Percentiles rank a stretch among this genome's conserved stretches.
Evolutionary conservation across 2,888 invertebrate species (phyloP).

Genomic region (Leptodirus hochenwartii): DNA sequence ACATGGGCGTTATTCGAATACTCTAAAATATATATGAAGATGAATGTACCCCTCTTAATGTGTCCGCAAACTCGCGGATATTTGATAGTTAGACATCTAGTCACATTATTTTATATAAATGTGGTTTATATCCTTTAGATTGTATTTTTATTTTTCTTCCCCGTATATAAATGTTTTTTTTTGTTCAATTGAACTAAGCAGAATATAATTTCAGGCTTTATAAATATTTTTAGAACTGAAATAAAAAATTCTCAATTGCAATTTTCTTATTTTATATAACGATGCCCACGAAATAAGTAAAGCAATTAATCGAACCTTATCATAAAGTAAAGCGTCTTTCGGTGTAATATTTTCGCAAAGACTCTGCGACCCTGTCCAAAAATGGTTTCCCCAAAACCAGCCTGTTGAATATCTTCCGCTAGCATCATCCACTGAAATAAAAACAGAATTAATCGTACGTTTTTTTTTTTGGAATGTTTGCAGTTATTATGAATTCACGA

Average conservation of each 20-base stretch:
- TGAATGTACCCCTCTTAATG: no score
- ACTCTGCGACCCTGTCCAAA: constrained; percentile 60
- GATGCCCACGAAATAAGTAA: not conserved
- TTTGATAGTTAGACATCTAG: no score
- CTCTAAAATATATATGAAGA: no score
- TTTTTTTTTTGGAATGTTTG: no score
- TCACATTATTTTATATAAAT: constrained; percentile 1
- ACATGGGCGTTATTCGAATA: no score
- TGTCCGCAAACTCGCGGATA: no score
- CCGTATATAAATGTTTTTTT: not conserved
- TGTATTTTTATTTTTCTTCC: constrained; percentile 1
- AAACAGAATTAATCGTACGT: no score
- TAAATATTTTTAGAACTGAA: no score
- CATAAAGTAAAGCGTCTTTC: not conserved
- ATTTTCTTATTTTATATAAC: no score
- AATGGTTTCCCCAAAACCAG: constrained; percentile 69
- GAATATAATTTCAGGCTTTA: not conserved
- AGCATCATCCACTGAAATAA: constrained; percentile 44
- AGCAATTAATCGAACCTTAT: not conserved
- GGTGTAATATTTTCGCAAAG: constrained; percentile 42
- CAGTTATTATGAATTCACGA: no score
- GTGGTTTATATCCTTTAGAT: not conserved
- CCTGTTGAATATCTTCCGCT: constrained; percentile 61
- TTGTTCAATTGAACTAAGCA: constrained; percentile 1
- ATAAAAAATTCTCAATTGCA: no score